Evolutionary conservation across 1,140 invertebrate species (phyloP).

Genomic region (Elymnias hypermnestra): DNA sequence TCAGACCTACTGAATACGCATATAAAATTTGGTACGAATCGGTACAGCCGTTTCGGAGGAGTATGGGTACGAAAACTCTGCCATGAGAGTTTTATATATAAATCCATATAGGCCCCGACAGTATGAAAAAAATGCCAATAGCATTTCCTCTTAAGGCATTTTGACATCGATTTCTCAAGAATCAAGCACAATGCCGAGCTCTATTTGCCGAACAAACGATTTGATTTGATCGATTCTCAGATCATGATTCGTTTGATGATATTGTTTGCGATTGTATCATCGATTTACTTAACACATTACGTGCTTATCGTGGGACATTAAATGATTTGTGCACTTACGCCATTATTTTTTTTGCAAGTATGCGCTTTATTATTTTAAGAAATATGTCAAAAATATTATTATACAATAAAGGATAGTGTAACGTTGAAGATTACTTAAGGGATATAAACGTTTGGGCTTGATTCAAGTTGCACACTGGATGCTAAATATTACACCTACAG

Average conservation of each 20-base stretch:
- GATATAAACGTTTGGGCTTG: too few relatives aligned
- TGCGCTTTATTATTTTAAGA: neutral
- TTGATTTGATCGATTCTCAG: slow-evolving; percentile 20
- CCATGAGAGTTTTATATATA: too few relatives aligned
- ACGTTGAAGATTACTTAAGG: too few relatives aligned
- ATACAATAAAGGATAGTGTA: neutral
- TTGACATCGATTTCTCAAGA: slow-evolving; percentile 18
- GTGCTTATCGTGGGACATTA: neutral
- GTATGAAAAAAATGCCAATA: too few relatives aligned
- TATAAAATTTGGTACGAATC: too few relatives aligned
- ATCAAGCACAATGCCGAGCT: slow-evolving; percentile 11
- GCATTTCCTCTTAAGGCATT: too few relatives aligned
- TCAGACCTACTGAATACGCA: too few relatives aligned
- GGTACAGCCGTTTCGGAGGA: too few relatives aligned
- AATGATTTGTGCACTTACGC: slow-evolving; percentile 1
- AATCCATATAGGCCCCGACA: too few relatives aligned
- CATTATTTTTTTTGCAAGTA: neutral
- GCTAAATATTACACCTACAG: neutral
- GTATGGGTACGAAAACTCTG: too few relatives aligned
- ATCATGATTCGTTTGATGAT: slow-evolving; percentile 24
- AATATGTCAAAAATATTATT: neutral
- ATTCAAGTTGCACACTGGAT: too few relatives aligned
- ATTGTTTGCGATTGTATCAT: slow-evolving; percentile 20
- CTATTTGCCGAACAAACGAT: slow-evolving; percentile 18
- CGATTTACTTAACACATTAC: slow-evolving; percentile 6